Conservation (phyloP, 1,140 invertebrate species). For the Drosophila sproati region DNA sequence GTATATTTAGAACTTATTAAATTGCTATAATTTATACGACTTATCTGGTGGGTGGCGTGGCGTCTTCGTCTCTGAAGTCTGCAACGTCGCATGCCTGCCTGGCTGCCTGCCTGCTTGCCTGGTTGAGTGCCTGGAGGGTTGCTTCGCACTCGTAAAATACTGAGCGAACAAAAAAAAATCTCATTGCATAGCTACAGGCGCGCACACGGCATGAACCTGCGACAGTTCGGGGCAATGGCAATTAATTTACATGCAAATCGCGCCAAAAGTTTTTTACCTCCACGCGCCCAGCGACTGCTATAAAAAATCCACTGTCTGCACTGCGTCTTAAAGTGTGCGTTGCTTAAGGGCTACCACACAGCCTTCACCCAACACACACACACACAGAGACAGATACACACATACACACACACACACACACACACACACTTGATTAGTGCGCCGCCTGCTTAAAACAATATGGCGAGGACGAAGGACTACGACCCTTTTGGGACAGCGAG, state of each 20-base stretch:
- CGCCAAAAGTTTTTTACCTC: slow-evolving; percentile 66
- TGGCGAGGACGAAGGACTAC: slow-evolving; percentile 48
- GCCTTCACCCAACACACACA: slow-evolving; percentile 12
- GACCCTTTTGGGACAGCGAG: slow-evolving; percentile 7
- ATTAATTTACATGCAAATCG: slow-evolving; percentile 85
- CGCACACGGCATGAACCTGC: slow-evolving; percentile 43
- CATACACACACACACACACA: slow-evolving; percentile 41
- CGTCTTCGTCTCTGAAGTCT: slow-evolving; percentile 2
- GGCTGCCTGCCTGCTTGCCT: neutral
- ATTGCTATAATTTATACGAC: slow-evolving; percentile 85
- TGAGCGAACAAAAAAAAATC: slow-evolving; percentile 40
- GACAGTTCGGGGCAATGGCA: slow-evolving; percentile 65
- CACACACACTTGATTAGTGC: slow-evolving; percentile 74
- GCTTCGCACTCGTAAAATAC: slow-evolving; percentile 55
- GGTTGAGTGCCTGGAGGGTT: slow-evolving; percentile 58
- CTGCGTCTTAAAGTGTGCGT: slow-evolving; percentile 32
- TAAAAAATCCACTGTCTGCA: slow-evolving; percentile 1
- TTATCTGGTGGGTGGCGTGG: slow-evolving; percentile 65
- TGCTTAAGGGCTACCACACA: slow-evolving; percentile 38
- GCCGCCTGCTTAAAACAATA: slow-evolving; percentile 77
- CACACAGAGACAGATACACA: slow-evolving; percentile 26
- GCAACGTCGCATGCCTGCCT: too few species aligned
- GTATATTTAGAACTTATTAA: slow-evolving; percentile 85
- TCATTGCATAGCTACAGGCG: slow-evolving; percentile 55
- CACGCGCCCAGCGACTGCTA: neutral